phyloP scores from a whole-genome alignment of 2,113 vertebrate species.

The Corythaixoides concolor region DNA sequence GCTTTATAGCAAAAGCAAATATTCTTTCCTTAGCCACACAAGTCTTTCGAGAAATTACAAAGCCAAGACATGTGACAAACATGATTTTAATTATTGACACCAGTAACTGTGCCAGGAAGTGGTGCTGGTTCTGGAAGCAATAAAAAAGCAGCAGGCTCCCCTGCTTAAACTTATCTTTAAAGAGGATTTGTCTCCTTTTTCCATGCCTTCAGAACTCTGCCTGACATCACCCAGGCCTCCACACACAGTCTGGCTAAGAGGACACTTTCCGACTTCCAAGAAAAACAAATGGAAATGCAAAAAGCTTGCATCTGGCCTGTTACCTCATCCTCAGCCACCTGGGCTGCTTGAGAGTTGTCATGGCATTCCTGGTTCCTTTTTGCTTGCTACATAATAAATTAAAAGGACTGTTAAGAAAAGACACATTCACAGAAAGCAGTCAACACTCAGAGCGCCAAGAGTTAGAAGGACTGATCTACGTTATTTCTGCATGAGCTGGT shows the following conservation, averaged over 20 bases:
- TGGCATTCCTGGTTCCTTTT: not conserved
- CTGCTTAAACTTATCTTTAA: not conserved
- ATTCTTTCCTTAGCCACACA: not conserved
- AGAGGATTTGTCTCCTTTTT: not conserved
- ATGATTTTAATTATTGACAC: not conserved
- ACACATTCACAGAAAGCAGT: not conserved
- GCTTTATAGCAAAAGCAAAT: no score
- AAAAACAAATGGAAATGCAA: slow-evolving; percentile 17
- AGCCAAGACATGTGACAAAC: not conserved
- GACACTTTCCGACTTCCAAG: slow-evolving; percentile 27
- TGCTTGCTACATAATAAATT: not conserved
- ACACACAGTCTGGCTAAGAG: not conserved
- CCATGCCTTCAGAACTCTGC: not conserved
- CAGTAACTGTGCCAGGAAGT: not conserved
- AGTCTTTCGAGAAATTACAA: not conserved
- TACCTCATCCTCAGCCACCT: slow-evolving; percentile 14
- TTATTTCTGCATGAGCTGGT: not conserved
- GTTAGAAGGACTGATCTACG: not conserved
- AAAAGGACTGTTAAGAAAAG: not conserved
- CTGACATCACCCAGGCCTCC: not conserved
- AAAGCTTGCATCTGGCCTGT: slow-evolving; percentile 9
- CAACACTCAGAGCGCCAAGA: not conserved
- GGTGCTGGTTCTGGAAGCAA: not conserved
- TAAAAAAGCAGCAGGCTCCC: not conserved
- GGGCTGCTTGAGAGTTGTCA: not conserved